phyloP scores from a whole-genome alignment of 2,113 vertebrate species.

The Ciconia maguari region DNA sequence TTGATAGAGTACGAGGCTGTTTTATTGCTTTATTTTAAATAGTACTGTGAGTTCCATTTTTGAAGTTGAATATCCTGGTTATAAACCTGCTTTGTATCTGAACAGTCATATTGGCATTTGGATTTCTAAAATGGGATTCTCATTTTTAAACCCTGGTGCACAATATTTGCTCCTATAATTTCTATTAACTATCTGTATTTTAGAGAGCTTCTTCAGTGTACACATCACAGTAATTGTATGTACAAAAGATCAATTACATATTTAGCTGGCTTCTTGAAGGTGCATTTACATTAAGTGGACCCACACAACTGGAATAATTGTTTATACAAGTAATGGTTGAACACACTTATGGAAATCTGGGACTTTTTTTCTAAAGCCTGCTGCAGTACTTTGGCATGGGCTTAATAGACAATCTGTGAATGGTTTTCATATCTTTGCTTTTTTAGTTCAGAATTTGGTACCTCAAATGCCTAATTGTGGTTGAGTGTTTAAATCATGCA shows the following conservation, averaged over 20 bases:
- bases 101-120: neutral
- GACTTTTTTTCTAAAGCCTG: neutral
- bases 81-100: neutral
- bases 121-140: neutral
- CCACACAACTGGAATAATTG: slow-evolving; percentile 15
- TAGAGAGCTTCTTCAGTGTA: neutral
- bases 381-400: neutral
- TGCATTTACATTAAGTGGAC: neutral
- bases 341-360: neutral
- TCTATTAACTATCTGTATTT: neutral
- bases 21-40: neutral
- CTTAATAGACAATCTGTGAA: neutral
- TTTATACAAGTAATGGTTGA: neutral
- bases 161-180: slow-evolving; percentile 17
- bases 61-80: neutral
- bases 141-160: neutral
- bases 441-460: neutral
- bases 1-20: neutral
- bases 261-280: neutral
- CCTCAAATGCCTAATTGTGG: neutral
- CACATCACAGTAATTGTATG: neutral
- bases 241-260: slow-evolving; percentile 13
- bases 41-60: neutral
- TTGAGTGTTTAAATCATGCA: neutral
- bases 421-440: neutral